Evolutionary conservation across 1,140 invertebrate species (phyloP), one percentile per base, ranked within the genome.

Genomic region (Laupala kohalensis): DNA sequence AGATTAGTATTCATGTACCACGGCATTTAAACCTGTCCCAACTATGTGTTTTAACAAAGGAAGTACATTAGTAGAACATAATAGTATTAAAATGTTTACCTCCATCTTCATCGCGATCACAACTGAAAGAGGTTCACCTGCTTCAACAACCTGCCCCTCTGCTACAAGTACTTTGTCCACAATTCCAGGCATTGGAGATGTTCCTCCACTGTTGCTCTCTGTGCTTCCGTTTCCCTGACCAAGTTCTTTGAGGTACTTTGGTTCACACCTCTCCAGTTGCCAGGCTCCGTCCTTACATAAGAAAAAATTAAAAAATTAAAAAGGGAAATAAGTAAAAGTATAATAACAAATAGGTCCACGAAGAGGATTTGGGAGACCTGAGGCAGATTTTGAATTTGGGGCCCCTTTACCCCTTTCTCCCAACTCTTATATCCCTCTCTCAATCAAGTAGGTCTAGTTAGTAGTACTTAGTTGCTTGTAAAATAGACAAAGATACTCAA

Each of bases 81-180:
- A 67, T 67, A 25, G 23, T 1, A 25, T 53, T 53, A 19, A 53
- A 70, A 25, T 25, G 77, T 79, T 81, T 80, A 90, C 90, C 85
- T 99, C 97, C 97, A 99, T 99, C 86, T 99, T 99, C 97, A 99
- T 99, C 9, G 97, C 97, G 73, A 96, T 94, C 77, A 98, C 90
- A 64, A 96, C 90, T 62, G 96, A 86, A 0, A 98, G 80, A 0
- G 93, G 87, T 79, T 97, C 92, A 0, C 94, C 95, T 78, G 87
- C 85, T 73, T 88, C 87, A 1, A 98, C 92, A n/a, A 74, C 70
- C 75, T 93, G 87, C 4, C 94, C 95, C 24, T 85, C 81, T 71
- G 87, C 86, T 0, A 98, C 93, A 24, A 93, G 83, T 53, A 99
- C 83, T 81, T 95, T 95, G 75, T 98, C 95, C 24, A 99, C 83